phyloP scores from a whole-genome alignment of 1,140 invertebrate species.

The Drosophila mojavensis region DNA sequence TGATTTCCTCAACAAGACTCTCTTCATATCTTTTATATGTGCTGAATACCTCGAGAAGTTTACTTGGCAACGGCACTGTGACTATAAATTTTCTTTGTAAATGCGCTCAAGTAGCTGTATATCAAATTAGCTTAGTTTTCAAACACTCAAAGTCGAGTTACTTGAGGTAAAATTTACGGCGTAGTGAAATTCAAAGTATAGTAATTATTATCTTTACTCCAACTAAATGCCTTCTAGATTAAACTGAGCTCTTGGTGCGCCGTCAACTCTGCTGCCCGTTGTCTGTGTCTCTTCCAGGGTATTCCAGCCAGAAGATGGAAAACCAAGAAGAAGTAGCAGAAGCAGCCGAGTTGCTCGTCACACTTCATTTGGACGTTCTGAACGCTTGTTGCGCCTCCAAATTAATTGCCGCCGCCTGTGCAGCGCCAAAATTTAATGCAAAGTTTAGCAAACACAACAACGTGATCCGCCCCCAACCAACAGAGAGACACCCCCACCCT shows the following conservation, averaged over 20 bases:
- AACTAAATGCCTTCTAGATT: too few species aligned
- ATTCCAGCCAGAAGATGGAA: neutral
- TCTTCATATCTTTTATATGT: too few species aligned
- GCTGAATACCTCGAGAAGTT: too few species aligned
- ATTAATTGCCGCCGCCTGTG: slow-evolving; percentile 77
- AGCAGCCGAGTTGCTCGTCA: slow-evolving; percentile 49
- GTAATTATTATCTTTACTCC: too few species aligned
- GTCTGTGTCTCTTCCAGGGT: neutral
- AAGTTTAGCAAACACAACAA: slow-evolving; percentile 77
- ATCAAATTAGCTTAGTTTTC: neutral
- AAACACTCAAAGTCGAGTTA: neutral
- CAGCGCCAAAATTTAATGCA: slow-evolving; percentile 80
- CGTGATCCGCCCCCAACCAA: slow-evolving; percentile 20
- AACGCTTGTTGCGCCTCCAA: slow-evolving; percentile 81
- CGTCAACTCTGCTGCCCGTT: neutral
- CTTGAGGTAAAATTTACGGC: neutral
- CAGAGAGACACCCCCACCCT: neutral
- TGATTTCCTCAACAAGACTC: too few species aligned
- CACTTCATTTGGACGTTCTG: slow-evolving; percentile 76
- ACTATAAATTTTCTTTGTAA: neutral
- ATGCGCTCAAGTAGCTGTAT: neutral
- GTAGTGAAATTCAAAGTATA: neutral
- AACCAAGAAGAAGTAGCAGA: neutral
- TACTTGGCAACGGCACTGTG: neutral
- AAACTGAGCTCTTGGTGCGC: too few species aligned